Evolutionary conservation across 2,797 vertebrate species (phyloP).

Genomic region (Neomorphus geoffroyi): DNA sequence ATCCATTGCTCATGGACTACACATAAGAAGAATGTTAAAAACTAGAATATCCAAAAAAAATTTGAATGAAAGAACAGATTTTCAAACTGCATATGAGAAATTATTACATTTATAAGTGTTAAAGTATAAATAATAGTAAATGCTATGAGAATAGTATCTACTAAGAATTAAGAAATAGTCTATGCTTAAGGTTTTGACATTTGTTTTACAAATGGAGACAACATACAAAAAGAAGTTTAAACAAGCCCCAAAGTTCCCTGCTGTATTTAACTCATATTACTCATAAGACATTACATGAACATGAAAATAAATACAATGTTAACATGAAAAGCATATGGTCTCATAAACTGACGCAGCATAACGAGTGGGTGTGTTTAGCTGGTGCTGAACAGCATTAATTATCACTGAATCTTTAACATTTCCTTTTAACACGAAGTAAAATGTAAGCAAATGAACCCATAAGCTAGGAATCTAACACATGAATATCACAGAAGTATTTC

Average conservation of each 20-base stretch:
- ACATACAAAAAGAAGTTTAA: neutral
- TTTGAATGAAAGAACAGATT: neutral
- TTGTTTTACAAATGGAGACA: neutral
- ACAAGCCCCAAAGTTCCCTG: neutral
- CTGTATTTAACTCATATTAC: neutral
- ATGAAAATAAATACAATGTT: neutral
- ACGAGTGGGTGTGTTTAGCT: neutral
- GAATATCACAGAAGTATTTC: neutral
- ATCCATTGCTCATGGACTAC: neutral
- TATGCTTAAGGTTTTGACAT: neutral
- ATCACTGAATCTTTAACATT: neutral
- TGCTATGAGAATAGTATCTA: neutral
- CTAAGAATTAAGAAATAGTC: neutral
- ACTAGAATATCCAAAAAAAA: neutral
- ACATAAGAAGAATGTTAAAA: neutral
- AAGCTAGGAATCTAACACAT: neutral
- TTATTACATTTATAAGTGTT: neutral
- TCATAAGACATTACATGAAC: neutral
- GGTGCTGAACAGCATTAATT: neutral
- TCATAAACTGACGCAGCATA: constrained; percentile 14
- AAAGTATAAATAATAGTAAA: neutral
- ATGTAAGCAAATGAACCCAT: neutral
- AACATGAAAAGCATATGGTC: constrained; percentile 36
- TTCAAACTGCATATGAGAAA: neutral
- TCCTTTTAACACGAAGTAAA: neutral